phyloP scores from a whole-genome alignment of 2,113 vertebrate genomes.

The Pedionomus torquatus region DNA sequence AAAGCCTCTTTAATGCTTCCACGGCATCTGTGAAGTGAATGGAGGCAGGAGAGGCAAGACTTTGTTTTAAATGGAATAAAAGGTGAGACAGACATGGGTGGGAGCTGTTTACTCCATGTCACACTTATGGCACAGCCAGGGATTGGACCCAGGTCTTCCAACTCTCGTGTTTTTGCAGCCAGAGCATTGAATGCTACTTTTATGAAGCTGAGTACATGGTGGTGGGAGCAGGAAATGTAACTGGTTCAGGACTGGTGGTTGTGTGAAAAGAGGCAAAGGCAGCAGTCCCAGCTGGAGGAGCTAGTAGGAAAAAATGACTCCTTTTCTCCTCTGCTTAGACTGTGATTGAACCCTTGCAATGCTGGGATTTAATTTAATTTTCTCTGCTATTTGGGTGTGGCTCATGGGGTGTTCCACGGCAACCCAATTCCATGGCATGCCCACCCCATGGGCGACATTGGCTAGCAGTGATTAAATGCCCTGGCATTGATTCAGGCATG shows the following conservation, averaged over 20 bases:
- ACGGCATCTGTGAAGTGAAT: background rate
- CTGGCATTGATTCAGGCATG: slow-evolving; percentile 27
- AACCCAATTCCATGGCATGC: slow-evolving; percentile 18
- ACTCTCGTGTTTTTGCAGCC: background rate
- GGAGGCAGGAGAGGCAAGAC: background rate
- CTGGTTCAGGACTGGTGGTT: background rate
- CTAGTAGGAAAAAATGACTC: background rate
- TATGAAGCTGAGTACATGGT: rapidly evolving
- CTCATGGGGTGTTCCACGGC: background rate
- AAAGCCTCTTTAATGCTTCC: background rate
- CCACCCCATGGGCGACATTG: background rate
- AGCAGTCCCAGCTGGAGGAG: background rate
- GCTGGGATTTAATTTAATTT: slow-evolving; percentile 36
- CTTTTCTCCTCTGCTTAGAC: background rate
- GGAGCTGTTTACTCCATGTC: background rate
- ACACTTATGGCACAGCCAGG: background rate
- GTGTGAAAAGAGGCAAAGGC: background rate
- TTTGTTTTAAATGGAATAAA: background rate
- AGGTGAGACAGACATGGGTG: background rate
- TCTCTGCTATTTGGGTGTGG: slow-evolving; percentile 23
- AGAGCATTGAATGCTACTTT: background rate
- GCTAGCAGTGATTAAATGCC: slow-evolving; percentile 25
- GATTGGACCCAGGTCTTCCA: background rate
- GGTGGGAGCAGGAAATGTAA: background rate
- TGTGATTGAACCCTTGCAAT: background rate